Percentiles rank a stretch among this genome's conserved stretches.
These are phyloP conservation scores for Chroicocephalus ridibundus DNA, from an alignment of 2,113 vertebrate genomes.

Conservation along the genomic window DNA sequence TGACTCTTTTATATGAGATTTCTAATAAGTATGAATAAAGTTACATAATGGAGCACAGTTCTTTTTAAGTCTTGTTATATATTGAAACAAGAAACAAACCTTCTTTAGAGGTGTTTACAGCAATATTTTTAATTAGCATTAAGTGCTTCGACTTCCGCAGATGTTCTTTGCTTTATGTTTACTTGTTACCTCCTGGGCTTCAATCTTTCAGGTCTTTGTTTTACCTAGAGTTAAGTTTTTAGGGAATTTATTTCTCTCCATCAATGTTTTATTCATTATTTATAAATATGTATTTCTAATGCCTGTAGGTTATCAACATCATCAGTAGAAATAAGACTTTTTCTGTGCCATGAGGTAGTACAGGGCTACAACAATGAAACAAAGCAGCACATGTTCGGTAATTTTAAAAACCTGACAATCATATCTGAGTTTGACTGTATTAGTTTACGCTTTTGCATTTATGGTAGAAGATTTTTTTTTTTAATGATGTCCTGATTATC, in stretches of 20 bases:
- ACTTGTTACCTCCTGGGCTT: not conserved
- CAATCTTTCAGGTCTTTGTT: not conserved
- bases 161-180: not conserved
- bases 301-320: not conserved
- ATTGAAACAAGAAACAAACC: not conserved
- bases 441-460: not conserved
- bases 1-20: not conserved
- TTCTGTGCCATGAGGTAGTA: not conserved
- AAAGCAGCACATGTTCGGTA: not conserved
- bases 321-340: not conserved
- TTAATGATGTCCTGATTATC: not conserved
- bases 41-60: not conserved
- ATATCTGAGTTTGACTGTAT: not conserved
- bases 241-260: not conserved
- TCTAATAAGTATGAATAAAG: not conserved
- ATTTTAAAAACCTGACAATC: not conserved
- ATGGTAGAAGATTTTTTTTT: not conserved
- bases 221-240: not conserved
- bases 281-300: constrained; percentile 20
- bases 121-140: not conserved
- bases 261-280: constrained; percentile 17
- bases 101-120: not conserved
- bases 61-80: not conserved
- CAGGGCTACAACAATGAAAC: not conserved
- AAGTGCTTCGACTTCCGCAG: not conserved